phyloP scores from a whole-genome alignment of 2,888 invertebrate genomes.

The Myopa tessellatipennis region DNA sequence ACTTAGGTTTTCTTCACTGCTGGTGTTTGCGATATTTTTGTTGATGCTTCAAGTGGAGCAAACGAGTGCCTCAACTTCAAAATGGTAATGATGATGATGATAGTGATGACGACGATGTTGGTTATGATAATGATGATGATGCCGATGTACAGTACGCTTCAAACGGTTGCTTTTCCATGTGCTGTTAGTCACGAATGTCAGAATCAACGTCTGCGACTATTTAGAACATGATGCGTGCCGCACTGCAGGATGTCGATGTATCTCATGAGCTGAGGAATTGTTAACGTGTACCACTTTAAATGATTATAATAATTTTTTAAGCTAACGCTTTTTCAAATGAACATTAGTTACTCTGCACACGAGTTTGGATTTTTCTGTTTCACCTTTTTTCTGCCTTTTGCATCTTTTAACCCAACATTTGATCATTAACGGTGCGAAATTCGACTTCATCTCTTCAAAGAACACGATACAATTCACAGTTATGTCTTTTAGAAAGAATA shows the following conservation, averaged over 20 bases:
- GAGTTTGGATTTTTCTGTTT: too few relatives aligned
- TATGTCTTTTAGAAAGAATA: too few relatives aligned
- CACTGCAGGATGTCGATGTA: neutral
- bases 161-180: constrained; percentile 20
- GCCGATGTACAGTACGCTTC: constrained; percentile 24
- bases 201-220: neutral
- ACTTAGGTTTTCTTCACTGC: constrained; percentile 12
- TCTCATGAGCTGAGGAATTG: too few relatives aligned
- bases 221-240: constrained; percentile 1
- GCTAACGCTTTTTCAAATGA: too few relatives aligned
- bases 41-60: neutral
- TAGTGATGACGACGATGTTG: neutral
- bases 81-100: neutral
- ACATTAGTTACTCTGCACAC: too few relatives aligned
- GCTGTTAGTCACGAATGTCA: constrained; percentile 37
- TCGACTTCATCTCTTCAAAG: too few relatives aligned
- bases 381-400: too few relatives aligned
- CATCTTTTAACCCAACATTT: too few relatives aligned
- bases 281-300: too few relatives aligned
- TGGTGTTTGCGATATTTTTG: constrained; percentile 8
- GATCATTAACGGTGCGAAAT: too few relatives aligned
- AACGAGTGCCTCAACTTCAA: neutral
- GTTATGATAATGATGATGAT: neutral
- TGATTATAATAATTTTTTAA: too few relatives aligned
- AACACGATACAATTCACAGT: too few relatives aligned